Base-by-base conservation (phyloP, 2,113 vertebrate species). In the Rhea pennata region DNA sequence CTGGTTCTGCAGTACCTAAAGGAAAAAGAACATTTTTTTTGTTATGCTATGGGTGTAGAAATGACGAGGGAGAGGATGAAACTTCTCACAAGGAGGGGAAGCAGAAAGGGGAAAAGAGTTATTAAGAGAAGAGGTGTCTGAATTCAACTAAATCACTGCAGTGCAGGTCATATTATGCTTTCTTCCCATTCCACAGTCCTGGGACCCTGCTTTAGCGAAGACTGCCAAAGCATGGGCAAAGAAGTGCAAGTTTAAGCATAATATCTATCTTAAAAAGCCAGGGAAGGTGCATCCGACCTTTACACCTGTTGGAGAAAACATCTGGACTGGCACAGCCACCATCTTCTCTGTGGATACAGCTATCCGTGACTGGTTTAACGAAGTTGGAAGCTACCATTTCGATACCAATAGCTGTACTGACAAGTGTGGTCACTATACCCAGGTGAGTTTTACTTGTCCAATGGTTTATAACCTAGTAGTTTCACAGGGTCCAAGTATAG, bases 181-280 rank as follows among this genome's bases (percentile, higher is more conserved):
- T 82, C 82, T 89, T 93, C 70, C 72, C 96, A 80, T 90, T 92
- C 92, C 96, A 42, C 87, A 98, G 98, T 98, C 97, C 31, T 98
- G 98, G 98, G 98, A 98, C 1, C 10, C 96, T 94, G 98, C 97
- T 92, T 97, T 98, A 95, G 97, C 98, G 78, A 97, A 97, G 80
- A 95, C 86, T 90, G 98, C 98, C 65, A 98, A 96, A 95, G 97
- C 97, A 2, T 98, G 98, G 98, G 98, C 98, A 10, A 97, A 97
- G 81, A 98, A 95, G 56, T 98, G 98, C 96, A 61, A 54, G 21
- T 92, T 92, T 93, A 4, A 74, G 22, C 96, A 83, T 88, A 98
- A 98, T 31, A 40, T 0, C 56, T 81, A 98, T 74, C 96, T 98
- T 84, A n/a, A 97, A 92, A 36, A 75, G 3, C 24, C 20, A 4